Percentiles rank a stretch among this genome's conserved stretches.
These are phyloP conservation scores for Luehdorfia chinensis DNA, from an alignment of 1,140 invertebrate genomes.

Conservation along the genomic window DNA sequence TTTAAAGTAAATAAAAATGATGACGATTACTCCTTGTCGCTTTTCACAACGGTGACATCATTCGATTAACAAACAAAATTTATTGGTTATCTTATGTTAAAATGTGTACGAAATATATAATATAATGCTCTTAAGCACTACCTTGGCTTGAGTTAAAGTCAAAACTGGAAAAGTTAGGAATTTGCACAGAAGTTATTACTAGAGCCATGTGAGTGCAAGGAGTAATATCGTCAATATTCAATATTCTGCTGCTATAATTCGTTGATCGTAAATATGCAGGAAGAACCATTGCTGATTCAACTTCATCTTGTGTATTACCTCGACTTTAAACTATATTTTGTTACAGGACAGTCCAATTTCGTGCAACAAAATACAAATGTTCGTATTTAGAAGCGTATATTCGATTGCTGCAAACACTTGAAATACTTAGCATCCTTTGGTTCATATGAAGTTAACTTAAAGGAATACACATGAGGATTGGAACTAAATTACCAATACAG, in stretches of 20 bases:
- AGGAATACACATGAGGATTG: slow-evolving; percentile 2
- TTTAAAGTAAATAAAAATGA: too few relatives aligned
- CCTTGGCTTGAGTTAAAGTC: too few relatives aligned
- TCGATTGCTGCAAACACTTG: slow-evolving; percentile 13
- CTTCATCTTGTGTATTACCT: neutral
- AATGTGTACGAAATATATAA: too few relatives aligned
- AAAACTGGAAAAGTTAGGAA: slow-evolving; percentile 1
- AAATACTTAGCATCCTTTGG: slow-evolving; percentile 10
- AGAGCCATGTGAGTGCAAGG: slow-evolving; percentile 4
- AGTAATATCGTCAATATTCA: slow-evolving; percentile 14
- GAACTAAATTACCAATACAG: slow-evolving; percentile 9
- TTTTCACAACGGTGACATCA: too few relatives aligned
- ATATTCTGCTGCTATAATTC: slow-evolving; percentile 11
- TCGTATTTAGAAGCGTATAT: neutral
- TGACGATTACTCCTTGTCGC: too few relatives aligned
- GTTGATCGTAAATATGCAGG: slow-evolving; percentile 14
- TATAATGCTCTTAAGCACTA: too few relatives aligned
- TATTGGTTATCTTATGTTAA: too few relatives aligned
- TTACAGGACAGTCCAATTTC: neutral
- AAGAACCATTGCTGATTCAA: slow-evolving; percentile 9
- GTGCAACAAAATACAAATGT: neutral
- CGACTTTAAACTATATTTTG: neutral
- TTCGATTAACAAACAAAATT: too few relatives aligned
- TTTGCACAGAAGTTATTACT: slow-evolving; percentile 12
- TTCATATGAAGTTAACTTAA: slow-evolving; percentile 15